A percentile compares a stretch with the other conserved stretches of the same genome.
These are phyloP conservation scores for Aleiodes testaceus DNA, from an alignment of 2,888 invertebrate species.

Conservation along the genomic window DNA sequence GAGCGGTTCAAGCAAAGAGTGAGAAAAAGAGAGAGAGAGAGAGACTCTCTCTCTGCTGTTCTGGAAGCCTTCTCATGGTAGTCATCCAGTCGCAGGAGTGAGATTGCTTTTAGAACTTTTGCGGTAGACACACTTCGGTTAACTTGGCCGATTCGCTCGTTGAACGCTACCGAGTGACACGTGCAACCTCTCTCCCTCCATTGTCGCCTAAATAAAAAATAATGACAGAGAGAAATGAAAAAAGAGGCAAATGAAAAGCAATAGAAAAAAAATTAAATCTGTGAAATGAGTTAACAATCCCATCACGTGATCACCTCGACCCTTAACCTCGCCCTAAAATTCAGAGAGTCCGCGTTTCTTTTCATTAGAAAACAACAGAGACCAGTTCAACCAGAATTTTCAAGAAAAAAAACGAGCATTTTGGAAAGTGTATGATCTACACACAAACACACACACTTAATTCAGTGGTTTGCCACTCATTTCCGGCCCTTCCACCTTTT, in stretches of 20 bases:
- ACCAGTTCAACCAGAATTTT: not conserved
- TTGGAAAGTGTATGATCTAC: constrained; percentile 17
- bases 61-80: constrained; percentile 24
- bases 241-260: not conserved
- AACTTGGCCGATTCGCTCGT: constrained; percentile 50
- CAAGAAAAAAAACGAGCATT: not conserved
- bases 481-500: constrained; percentile 30
- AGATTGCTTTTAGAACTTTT: constrained; percentile 57
- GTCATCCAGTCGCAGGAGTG: constrained; percentile 55
- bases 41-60: not conserved
- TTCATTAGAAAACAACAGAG: constrained; percentile 21
- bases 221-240: not conserved
- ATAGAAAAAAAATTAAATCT: not conserved
- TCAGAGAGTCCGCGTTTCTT: not conserved
- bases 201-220: not conserved
- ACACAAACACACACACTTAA: not conserved
- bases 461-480: constrained; percentile 12
- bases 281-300: not conserved
- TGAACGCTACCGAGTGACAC: constrained; percentile 53
- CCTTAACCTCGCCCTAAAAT: constrained; percentile 17
- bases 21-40: constrained; percentile 16
- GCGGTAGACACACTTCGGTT: constrained; percentile 51
- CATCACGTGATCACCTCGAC: constrained; percentile 15
- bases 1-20: constrained; percentile 54
- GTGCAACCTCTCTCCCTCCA: constrained; percentile 44